Conservation (phyloP, 1,140 invertebrate genomes). For the Pseudachorutes palmiensis region DNA sequence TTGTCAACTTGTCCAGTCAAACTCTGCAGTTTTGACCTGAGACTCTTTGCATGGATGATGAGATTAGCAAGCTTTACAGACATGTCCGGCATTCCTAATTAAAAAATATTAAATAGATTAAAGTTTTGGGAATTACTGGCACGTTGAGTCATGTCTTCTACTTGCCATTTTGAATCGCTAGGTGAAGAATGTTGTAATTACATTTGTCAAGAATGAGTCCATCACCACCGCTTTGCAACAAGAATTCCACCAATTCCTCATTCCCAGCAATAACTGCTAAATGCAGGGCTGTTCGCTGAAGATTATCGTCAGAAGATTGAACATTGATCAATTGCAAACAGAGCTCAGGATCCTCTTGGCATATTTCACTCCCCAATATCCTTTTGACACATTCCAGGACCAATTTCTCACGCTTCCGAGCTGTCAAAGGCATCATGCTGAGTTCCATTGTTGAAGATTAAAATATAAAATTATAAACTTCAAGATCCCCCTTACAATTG, state of each 20-base stretch:
- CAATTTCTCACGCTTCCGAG: neutral
- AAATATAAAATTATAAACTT: neutral
- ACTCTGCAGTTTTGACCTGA: neutral
- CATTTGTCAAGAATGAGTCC: neutral
- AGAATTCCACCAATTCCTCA: slow-evolving; percentile 3
- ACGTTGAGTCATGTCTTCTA: no score
- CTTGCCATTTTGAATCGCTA: slow-evolving; percentile 12
- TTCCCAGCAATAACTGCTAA: slow-evolving; percentile 10
- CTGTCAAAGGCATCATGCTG: neutral
- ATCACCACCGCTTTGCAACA: slow-evolving; percentile 12
- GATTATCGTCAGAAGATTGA: neutral
- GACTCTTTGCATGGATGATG: neutral
- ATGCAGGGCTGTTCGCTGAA: slow-evolving; percentile 3
- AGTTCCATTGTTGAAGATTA: neutral
- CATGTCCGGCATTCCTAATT: neutral
- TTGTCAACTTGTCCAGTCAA: slow-evolving; percentile 2
- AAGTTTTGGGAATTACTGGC: no score
- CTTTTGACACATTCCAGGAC: neutral
- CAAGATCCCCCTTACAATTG: neutral
- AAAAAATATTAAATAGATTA: no score
- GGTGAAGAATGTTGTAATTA: slow-evolving; percentile 7
- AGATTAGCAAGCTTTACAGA: neutral
- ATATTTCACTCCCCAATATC: neutral
- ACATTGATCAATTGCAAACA: neutral
- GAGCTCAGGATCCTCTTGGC: neutral